Evolutionary conservation across 1,140 invertebrate genomes (phyloP), one percentile per base, ranked within the genome.

Genomic region (Conopomorpha cramerella): DNA sequence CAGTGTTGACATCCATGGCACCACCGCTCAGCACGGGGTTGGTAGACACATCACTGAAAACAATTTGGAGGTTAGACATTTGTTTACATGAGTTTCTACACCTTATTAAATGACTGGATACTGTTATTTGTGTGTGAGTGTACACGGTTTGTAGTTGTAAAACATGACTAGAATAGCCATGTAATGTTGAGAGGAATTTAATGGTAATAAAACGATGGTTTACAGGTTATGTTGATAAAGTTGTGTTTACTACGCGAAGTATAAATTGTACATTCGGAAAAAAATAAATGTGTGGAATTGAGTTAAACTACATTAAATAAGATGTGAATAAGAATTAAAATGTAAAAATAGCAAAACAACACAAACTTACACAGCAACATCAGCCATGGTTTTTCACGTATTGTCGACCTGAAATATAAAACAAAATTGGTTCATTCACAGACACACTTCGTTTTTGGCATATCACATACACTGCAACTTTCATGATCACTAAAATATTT

Each of bases 1-100:
- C 96, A 43, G 90, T 90, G 76, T 96, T 95, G 29, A 98, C 87
- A 61, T 99, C 96, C 88, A 97, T 95, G 16, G 84, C 78, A 28
- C 86, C 91, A 39, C 86, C 66, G 49, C 60, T 70, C 38, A 76
- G 39, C 30, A 76, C 66, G 54, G 67, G 71, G 50, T 71, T 71
- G 14, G 47, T 56, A 31, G 71, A 64, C 16, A 72, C 67, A 41
- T 72, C 67, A 45, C 67, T 74, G 35, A 7, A 53, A 36, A 26
- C 33, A 34, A 14, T 23, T 36, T 35, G 23, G 30, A 34, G 7
- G 15, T 30, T 18, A n/a, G n/a, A n/a, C n/a, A n/a, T 29, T 28
- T 18, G 32, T 26, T 19, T 16, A 19, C 8, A 16, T 27, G n/a
- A 13, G 6, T 34, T 25, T 23, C 8, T 33, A 0, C 8, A 4